A percentile compares a stretch with the other conserved stretches of the same genome.
Evolutionary conservation across 2,888 invertebrate genomes (phyloP).

Genomic region (Belgica antarctica): DNA sequence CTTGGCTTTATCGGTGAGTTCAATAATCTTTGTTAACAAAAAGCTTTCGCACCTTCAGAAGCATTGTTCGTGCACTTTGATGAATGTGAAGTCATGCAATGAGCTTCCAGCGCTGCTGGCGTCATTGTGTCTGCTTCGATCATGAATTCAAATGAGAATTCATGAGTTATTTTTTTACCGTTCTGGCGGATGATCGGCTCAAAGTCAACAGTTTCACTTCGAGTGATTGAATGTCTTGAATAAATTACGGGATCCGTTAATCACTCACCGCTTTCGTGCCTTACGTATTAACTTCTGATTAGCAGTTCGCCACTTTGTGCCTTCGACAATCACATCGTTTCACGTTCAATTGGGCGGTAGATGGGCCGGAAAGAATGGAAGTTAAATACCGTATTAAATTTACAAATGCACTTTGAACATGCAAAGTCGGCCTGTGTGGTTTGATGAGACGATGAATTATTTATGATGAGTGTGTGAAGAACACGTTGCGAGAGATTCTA

Average conservation of each 20-base stretch:
- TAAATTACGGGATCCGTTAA: no score
- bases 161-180: no score
- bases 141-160: no score
- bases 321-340: constrained; percentile 2
- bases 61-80: no score
- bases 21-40: background rate
- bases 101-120: no score
- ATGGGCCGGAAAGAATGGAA: background rate
- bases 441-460: constrained; percentile 8
- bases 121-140: no score
- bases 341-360: background rate
- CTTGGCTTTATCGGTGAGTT: constrained; percentile 85
- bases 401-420: constrained; percentile 34
- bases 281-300: background rate
- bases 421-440: no score
- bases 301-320: background rate
- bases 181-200: no score
- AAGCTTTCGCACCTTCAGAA: background rate
- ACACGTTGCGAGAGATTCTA: background rate
- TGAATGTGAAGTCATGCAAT: no score
- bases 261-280: background rate
- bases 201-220: no score
- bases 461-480: constrained; percentile 23
- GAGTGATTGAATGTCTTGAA: no score
- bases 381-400: constrained; percentile 22